Base-by-base conservation (phyloP, 2,113 vertebrate species). In the Xiphophorus couchianus region DNA sequence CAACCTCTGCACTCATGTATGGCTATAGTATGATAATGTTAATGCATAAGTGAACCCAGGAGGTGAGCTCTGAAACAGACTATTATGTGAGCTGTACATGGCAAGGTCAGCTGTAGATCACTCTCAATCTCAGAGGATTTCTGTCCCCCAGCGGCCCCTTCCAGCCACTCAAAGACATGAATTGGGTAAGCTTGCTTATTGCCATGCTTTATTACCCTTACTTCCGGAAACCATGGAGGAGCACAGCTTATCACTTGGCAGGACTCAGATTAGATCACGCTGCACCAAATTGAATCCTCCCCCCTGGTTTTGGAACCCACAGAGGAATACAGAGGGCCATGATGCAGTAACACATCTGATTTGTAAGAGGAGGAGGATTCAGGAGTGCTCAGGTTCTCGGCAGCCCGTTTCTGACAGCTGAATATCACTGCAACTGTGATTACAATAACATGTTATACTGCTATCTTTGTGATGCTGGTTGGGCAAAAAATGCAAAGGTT, bases 251-350 rank as follows among this genome's bases (percentile, higher is more conserved):
- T 94, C 91, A 83, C 89, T 77, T 67, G 66, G 76, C 86, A 89
- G 80, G 89, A 84, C 81, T 89, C 67, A 86, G 93, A 94, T 94
- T 94, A 94, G 90, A 94, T 94, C 91, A 91, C 80, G 80, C 84
- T 87, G 89, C 88, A 91, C 87, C 88, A 94, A 94, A 93, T 91
- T 86, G 85, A 93, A 93, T 88, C 89, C 86, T 60, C 80, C 83
- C 76, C 81, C 77, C 81, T 51, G 39, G 70, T 84, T 86, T 35
- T 67, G 68, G 71, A 88, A 83, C 81, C 76, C 84, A 84, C 75
- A 78, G 79, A 83, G 72, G 82, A 88, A 90, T 90, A 80, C 80
- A 86, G 78, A 83, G 69, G 51, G 71, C 77, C 66, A 54, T 74
- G 84, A 83, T 88, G 86, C 83, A 89, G 74, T 62, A 85, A 83